Evolutionary conservation across 2,888 invertebrate genomes (phyloP).

Genomic region (Eucera pruinosa): DNA sequence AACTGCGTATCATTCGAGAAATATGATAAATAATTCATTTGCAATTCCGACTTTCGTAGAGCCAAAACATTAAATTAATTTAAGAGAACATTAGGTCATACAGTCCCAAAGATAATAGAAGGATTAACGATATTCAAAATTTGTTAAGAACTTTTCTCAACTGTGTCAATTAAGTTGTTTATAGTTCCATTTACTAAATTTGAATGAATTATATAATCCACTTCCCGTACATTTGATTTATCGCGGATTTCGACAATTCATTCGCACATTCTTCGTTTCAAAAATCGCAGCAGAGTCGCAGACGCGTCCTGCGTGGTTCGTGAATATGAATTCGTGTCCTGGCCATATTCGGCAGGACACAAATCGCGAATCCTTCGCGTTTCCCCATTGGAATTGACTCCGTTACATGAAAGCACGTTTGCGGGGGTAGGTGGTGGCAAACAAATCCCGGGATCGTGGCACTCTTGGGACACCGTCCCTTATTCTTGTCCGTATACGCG

Average conservation of each 20-base stretch:
- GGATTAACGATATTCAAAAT: too few species aligned
- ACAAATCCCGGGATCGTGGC: constrained; percentile 77
- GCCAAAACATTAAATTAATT: too few species aligned
- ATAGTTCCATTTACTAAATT: not conserved
- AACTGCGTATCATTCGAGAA: too few species aligned
- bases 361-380: constrained; percentile 46
- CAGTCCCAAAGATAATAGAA: too few species aligned
- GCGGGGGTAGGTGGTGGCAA: constrained; percentile 71
- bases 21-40: too few species aligned
- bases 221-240: not conserved
- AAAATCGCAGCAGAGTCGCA: constrained; percentile 11
- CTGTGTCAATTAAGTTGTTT: too few species aligned
- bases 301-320: constrained; percentile 44
- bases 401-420: constrained; percentile 72
- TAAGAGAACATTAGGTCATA: too few species aligned
- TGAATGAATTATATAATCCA: not conserved
- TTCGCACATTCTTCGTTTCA: not conserved
- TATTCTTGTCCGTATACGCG: constrained; percentile 56
- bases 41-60: too few species aligned
- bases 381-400: constrained; percentile 65
- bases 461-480: constrained; percentile 74
- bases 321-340: constrained; percentile 66
- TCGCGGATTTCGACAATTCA: constrained; percentile 9
- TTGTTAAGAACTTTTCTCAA: too few species aligned
- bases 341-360: constrained; percentile 49